A percentile compares a stretch with the other conserved stretches of the same genome.
Evolutionary conservation across 2,888 invertebrate species (phyloP).

Genomic region (Sarcophaga rosellei): DNA sequence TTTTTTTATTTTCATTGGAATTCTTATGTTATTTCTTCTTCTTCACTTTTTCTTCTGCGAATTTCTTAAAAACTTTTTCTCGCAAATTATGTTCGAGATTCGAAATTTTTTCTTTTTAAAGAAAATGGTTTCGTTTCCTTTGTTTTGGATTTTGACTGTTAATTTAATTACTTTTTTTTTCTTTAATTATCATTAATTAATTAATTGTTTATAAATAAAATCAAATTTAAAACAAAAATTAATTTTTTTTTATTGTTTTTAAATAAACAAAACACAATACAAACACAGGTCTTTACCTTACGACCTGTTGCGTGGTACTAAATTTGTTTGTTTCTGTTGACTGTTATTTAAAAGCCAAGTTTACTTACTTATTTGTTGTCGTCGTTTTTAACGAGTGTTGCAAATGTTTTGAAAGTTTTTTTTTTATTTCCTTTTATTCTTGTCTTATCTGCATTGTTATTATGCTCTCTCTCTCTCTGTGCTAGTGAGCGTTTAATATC

Average conservation of each 20-base stretch:
- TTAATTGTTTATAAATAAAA: slow-evolving; percentile 10
- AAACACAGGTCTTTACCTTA: slow-evolving; percentile 26
- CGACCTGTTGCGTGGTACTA: slow-evolving; percentile 59
- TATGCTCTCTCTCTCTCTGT: slow-evolving; percentile 39
- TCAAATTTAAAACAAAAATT: background rate
- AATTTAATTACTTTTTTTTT: background rate
- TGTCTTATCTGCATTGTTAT: background rate
- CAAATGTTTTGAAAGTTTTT: slow-evolving; percentile 15
- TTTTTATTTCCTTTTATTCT: background rate
- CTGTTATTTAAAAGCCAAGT: slow-evolving; percentile 57
- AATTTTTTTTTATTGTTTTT: too few relatives aligned
- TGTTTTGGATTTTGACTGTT: background rate
- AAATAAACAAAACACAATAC: background rate
- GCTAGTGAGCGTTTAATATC: slow-evolving; percentile 3
- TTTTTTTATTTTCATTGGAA: background rate
- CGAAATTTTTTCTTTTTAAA: background rate
- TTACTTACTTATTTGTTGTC: slow-evolving; percentile 11
- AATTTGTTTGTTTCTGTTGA: slow-evolving; percentile 45
- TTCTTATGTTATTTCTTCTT: slow-evolving; percentile 15
- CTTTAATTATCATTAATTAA: background rate
- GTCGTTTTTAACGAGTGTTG: background rate
- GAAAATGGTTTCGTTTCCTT: background rate
- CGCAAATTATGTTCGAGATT: background rate
- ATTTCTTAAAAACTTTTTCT: background rate
- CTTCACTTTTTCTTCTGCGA: background rate